phyloP scores from a whole-genome alignment of 2,888 invertebrate genomes.

The Eristalis tenax region DNA sequence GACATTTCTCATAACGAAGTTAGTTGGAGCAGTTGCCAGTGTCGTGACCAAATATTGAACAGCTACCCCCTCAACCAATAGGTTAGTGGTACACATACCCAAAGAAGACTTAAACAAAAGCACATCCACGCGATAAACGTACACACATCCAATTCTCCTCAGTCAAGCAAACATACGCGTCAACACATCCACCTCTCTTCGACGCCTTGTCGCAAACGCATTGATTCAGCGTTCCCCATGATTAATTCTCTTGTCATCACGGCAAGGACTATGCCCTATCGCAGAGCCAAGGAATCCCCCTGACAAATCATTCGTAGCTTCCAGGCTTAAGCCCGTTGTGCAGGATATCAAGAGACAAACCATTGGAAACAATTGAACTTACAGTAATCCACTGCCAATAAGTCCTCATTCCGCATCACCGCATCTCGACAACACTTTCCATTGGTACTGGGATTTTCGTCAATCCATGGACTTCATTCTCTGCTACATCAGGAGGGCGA shows the following conservation, averaged over 20 bases:
- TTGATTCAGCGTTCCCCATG: not conserved
- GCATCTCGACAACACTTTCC: constrained; percentile 8
- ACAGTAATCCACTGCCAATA: constrained; percentile 33
- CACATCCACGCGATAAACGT: too few relatives aligned
- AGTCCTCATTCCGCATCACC: constrained; percentile 27
- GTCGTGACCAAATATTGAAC: too few relatives aligned
- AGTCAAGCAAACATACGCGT: too few relatives aligned
- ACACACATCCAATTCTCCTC: too few relatives aligned
- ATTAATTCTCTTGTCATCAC: not conserved
- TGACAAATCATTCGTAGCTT: constrained; percentile 17
- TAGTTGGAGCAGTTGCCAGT: too few relatives aligned
- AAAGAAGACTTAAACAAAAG: too few relatives aligned
- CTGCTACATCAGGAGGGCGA: not conserved
- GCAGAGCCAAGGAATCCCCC: not conserved
- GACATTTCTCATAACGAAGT: too few relatives aligned
- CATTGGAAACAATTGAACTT: constrained; percentile 9
- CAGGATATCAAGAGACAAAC: not conserved
- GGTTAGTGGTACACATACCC: too few relatives aligned
- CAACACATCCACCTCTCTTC: not conserved
- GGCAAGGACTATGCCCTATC: not conserved
- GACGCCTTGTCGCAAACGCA: not conserved
- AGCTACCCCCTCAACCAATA: too few relatives aligned
- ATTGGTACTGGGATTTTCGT: not conserved
- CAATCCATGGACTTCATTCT: not conserved
- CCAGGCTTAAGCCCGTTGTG: not conserved